These are phyloP conservation scores for Lissonota sp. DNA, from an alignment of 2,888 invertebrate species.

Conservation along the genomic window DNA sequence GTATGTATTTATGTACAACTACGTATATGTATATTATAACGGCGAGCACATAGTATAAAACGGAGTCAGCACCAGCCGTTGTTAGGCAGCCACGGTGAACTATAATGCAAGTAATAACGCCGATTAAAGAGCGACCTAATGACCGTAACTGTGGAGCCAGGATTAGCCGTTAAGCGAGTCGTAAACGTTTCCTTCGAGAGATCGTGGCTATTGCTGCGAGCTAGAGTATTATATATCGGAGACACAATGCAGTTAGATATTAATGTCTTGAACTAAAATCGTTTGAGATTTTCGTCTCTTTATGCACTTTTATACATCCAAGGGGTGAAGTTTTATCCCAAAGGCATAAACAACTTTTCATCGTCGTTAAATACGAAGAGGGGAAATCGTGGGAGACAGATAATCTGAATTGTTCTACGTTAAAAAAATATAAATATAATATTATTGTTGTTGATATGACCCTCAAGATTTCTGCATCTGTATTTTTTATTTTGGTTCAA, in stretches of 20 bases:
- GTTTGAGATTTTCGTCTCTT: constrained; percentile 2
- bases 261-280: constrained; percentile 31
- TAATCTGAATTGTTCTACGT: too few relatives aligned
- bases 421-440: too few relatives aligned
- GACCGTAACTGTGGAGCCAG: constrained; percentile 73
- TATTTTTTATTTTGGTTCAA: too few relatives aligned
- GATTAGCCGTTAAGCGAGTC: constrained; percentile 77
- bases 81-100: constrained; percentile 65
- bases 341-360: background rate
- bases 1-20: constrained; percentile 16
- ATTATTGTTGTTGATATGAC: too few relatives aligned
- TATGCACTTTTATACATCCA: background rate
- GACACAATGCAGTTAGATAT: constrained; percentile 1
- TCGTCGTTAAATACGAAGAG: background rate
- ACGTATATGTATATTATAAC: constrained; percentile 21
- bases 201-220: constrained; percentile 50
- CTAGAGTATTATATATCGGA: constrained; percentile 1
- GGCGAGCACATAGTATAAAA: constrained; percentile 36
- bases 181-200: constrained; percentile 75
- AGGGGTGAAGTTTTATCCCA: background rate
- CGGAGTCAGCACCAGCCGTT: constrained; percentile 57
- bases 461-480: too few relatives aligned
- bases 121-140: constrained; percentile 77
- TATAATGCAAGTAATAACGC: constrained; percentile 77
- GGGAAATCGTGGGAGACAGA: too few relatives aligned